Conservation (phyloP, 2,888 invertebrate genomes). For the Beris morrisii region DNA sequence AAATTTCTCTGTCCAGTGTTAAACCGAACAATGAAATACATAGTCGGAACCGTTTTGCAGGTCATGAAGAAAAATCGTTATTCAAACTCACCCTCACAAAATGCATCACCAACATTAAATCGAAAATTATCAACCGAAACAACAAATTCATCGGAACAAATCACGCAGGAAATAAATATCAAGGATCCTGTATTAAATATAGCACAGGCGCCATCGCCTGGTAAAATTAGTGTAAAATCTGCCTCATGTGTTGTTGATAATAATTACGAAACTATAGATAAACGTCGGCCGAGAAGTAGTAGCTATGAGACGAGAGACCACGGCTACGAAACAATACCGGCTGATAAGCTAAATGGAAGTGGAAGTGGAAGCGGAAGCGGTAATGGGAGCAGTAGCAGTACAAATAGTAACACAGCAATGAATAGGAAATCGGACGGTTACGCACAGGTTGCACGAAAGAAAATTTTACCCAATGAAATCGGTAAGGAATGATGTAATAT, state of each 20-base stretch:
- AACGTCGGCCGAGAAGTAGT: slow-evolving; percentile 53
- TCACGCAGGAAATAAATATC: slow-evolving; percentile 35
- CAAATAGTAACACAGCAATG: slow-evolving; percentile 42
- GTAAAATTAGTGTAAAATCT: slow-evolving; percentile 59
- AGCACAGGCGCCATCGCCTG: slow-evolving; percentile 43
- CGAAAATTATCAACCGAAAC: slow-evolving; percentile 42
- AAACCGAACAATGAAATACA: background rate
- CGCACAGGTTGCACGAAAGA: slow-evolving; percentile 44
- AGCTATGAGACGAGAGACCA: slow-evolving; percentile 59
- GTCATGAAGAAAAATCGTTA: slow-evolving; percentile 57
- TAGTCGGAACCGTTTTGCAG: slow-evolving; percentile 40
- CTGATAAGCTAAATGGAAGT: slow-evolving; percentile 43
- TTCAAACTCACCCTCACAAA: slow-evolving; percentile 52
- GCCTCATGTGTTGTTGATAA: slow-evolving; percentile 52
- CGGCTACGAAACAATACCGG: slow-evolving; percentile 65
- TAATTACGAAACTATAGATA: slow-evolving; percentile 65
- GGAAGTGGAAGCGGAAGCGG: background rate
- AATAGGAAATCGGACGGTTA: slow-evolving; percentile 56
- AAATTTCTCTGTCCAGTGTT: slow-evolving; percentile 46
- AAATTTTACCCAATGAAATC: slow-evolving; percentile 18
- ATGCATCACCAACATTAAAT: slow-evolving; percentile 49
- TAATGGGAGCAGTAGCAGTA: slow-evolving; percentile 1
- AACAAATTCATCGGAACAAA: slow-evolving; percentile 23
- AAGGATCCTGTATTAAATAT: slow-evolving; percentile 41
- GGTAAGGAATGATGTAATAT: slow-evolving; percentile 15